A percentile compares a stretch with the other conserved stretches of the same genome.
phyloP scores from a whole-genome alignment of 35 echinoderm and acorn worm species.

The Strongylocentrotus purpuratus region DNA sequence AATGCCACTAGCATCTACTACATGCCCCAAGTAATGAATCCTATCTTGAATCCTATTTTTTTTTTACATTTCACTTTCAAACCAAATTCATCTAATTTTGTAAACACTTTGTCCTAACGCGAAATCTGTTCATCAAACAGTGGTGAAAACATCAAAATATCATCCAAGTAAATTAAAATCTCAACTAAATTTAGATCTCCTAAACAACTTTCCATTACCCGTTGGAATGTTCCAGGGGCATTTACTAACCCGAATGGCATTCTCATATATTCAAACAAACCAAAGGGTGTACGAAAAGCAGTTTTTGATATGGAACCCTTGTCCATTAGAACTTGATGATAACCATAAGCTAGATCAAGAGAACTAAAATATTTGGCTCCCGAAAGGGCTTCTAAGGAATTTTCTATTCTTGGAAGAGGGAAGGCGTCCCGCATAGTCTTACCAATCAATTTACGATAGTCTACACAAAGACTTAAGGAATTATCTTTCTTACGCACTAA shows the following conservation, averaged over 20 bases:
- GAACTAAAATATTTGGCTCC: slow-evolving; percentile 61
- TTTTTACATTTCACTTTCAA: slow-evolving; percentile 58
- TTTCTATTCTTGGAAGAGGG: slow-evolving; percentile 57
- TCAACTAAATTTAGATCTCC: not conserved
- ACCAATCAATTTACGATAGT: slow-evolving; percentile 53
- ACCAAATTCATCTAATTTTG: slow-evolving; percentile 43
- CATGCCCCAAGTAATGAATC: slow-evolving; percentile 65
- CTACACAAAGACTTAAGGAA: slow-evolving; percentile 56
- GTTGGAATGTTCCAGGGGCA: slow-evolving; percentile 62
- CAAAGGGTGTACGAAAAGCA: not conserved
- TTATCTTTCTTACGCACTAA: no score
- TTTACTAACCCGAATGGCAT: slow-evolving; percentile 62
- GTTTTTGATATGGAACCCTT: slow-evolving; percentile 47
- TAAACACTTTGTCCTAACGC: slow-evolving; percentile 1
- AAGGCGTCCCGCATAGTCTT: slow-evolving; percentile 54
- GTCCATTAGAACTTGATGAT: slow-evolving; percentile 64
- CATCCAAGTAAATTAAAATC: slow-evolving; percentile 54
- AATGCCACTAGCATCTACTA: slow-evolving; percentile 23
- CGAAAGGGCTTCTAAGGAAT: slow-evolving; percentile 62
- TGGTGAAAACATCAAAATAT: slow-evolving; percentile 55
- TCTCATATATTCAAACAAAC: slow-evolving; percentile 59
- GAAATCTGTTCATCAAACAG: slow-evolving; percentile 49
- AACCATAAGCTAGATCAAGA: slow-evolving; percentile 54
- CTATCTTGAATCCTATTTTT: slow-evolving; percentile 50
- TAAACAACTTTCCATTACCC: slow-evolving; percentile 63